phyloP scores from a whole-genome alignment of 2,797 vertebrate genomes.

The Lagorchestes hirsutus region DNA sequence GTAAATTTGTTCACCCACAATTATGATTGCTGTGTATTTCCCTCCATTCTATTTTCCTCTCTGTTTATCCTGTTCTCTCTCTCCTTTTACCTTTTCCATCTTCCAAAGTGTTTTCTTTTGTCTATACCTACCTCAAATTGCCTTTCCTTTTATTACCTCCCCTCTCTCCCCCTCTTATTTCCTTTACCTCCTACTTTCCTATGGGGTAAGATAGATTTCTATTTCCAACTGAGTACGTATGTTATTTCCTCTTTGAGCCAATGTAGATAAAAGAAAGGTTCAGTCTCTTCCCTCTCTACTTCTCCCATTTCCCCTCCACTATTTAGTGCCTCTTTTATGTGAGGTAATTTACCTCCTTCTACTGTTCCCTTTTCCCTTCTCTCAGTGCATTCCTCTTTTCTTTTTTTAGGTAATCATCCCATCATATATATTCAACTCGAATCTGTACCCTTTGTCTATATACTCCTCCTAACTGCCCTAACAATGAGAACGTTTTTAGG shows the following conservation, averaged over 20 bases:
- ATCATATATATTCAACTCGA: background rate
- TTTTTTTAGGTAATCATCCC: background rate
- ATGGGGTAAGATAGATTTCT: too few species aligned
- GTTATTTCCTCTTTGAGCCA: background rate
- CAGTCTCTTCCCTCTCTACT: background rate
- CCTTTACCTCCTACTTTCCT: too few species aligned
- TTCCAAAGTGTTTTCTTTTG: too few species aligned
- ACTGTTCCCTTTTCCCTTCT: background rate
- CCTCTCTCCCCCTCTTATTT: too few species aligned
- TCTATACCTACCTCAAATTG: too few species aligned
- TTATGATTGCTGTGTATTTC: too few species aligned
- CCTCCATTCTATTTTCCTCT: too few species aligned
- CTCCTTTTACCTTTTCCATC: too few species aligned
- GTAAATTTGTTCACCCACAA: too few species aligned
- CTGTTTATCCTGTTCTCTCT: too few species aligned
- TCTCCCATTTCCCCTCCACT: background rate
- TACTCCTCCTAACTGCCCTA: background rate
- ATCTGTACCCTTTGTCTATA: background rate
- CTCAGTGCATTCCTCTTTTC: background rate
- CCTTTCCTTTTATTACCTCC: too few species aligned
- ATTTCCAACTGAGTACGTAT: background rate
- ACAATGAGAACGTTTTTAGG: background rate
- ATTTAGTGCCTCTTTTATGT: background rate
- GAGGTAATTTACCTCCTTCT: background rate
- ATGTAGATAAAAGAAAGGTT: background rate